Conservation (phyloP, 2,797 vertebrate species). For the Pseudochirops corinnae region DNA sequence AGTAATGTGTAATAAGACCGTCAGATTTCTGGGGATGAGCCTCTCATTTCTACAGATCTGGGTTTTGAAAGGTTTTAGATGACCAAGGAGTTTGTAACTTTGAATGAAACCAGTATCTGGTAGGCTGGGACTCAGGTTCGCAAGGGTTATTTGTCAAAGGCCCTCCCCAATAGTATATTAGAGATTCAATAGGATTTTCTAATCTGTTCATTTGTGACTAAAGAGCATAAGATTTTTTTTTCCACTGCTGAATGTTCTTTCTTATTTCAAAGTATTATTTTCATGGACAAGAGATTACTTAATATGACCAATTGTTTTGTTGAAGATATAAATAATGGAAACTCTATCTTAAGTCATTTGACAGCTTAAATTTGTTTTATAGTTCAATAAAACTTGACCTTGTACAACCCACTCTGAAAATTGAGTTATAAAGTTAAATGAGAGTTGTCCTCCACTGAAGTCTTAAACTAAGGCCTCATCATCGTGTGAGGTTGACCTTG, state of each 20-base stretch:
- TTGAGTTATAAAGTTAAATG: too few species aligned
- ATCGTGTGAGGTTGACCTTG: not conserved
- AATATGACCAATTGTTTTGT: fast-evolving
- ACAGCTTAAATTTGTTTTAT: not conserved
- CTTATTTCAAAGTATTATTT: fast-evolving
- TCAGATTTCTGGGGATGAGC: not conserved
- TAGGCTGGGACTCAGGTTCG: not conserved
- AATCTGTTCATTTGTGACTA: not conserved
- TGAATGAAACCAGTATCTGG: not conserved
- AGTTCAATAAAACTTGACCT: not conserved
- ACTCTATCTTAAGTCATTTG: fast-evolving
- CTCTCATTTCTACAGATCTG: not conserved
- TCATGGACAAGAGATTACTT: not conserved
- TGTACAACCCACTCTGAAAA: fast-evolving
- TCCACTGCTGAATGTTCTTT: not conserved
- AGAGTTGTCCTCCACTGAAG: not conserved
- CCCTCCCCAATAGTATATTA: too few species aligned
- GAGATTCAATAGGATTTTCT: not conserved
- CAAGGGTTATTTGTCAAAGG: not conserved
- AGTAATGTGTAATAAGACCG: not conserved
- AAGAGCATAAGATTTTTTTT: not conserved
- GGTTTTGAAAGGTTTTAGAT: not conserved
- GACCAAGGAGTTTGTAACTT: not conserved
- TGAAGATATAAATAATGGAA: not conserved
- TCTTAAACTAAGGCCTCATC: not conserved